Percentiles rank a stretch among this genome's conserved stretches.
phyloP scores from a whole-genome alignment of 2,888 invertebrate genomes.

The Acanthosepion lycidas region DNA sequence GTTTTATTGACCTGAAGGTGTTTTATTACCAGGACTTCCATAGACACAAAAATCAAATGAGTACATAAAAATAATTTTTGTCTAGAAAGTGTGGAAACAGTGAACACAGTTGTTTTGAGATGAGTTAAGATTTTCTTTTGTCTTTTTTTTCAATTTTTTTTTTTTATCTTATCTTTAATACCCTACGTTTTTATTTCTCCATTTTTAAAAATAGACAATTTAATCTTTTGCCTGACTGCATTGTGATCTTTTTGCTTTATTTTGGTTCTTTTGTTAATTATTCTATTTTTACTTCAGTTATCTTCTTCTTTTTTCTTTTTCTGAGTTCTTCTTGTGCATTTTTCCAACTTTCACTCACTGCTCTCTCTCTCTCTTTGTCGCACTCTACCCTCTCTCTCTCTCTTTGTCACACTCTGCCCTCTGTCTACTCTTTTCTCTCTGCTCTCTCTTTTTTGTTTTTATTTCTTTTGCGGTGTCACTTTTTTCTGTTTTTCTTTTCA shows the following conservation, averaged over 20 bases:
- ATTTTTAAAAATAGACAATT: not conserved
- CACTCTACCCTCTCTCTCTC: no score
- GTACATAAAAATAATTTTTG: not conserved
- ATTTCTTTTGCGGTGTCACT: no score
- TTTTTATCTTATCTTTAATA: not conserved
- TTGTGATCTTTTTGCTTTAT: not conserved
- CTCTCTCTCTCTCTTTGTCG: not conserved
- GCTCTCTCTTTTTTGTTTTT: not conserved
- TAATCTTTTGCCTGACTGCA: slow-evolving; percentile 33
- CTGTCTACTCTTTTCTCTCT: not conserved
- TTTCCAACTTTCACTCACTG: no score
- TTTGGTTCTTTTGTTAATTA: not conserved
- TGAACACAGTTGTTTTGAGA: not conserved
- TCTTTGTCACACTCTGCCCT: not conserved
- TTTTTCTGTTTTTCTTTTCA: not conserved
- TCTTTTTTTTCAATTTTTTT: not conserved
- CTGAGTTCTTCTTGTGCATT: not conserved
- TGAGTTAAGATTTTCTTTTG: not conserved
- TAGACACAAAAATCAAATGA: not conserved
- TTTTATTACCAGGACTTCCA: not conserved
- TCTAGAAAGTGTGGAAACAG: no score
- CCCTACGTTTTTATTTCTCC: no score
- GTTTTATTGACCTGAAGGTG: not conserved
- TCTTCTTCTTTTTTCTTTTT: not conserved
- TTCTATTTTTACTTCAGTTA: not conserved